phyloP scores from a whole-genome alignment of 2,888 invertebrate genomes.

The Laothoe populi region DNA sequence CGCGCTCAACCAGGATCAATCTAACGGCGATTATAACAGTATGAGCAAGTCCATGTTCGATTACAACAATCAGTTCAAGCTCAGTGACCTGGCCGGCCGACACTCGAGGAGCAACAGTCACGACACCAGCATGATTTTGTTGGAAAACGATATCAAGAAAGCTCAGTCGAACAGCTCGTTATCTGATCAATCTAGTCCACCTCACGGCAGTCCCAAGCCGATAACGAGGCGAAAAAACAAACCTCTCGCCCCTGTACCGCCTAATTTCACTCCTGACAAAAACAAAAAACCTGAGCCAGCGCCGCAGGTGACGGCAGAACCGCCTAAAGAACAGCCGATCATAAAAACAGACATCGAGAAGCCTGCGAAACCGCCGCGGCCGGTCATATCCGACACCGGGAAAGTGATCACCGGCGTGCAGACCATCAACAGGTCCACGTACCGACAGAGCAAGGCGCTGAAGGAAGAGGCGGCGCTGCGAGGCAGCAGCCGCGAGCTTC shows the following conservation, averaged over 20 bases:
- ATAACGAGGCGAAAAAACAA: slow-evolving; percentile 90
- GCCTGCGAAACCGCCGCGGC: slow-evolving; percentile 88
- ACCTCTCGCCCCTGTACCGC: slow-evolving; percentile 89
- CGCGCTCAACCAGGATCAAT: slow-evolving; percentile 66
- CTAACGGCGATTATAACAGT: slow-evolving; percentile 72
- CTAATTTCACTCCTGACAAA: slow-evolving; percentile 83
- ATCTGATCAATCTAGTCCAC: slow-evolving; percentile 88
- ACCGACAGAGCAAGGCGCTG: slow-evolving; percentile 79
- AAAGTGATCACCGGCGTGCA: slow-evolving; percentile 82
- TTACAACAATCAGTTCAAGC: slow-evolving; percentile 54
- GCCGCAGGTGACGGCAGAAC: slow-evolving; percentile 37
- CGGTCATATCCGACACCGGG: slow-evolving; percentile 78
- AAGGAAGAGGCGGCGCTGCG: slow-evolving; percentile 72
- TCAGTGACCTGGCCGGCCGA: slow-evolving; percentile 57
- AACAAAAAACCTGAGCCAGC: slow-evolving; percentile 59
- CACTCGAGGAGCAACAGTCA: slow-evolving; percentile 86
- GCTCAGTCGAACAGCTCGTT: slow-evolving; percentile 88
- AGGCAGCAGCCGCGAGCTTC: slow-evolving; percentile 73
- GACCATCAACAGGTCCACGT: slow-evolving; percentile 86
- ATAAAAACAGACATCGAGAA: slow-evolving; percentile 70
- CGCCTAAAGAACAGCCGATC: slow-evolving; percentile 48
- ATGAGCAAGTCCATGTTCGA: slow-evolving; percentile 78
- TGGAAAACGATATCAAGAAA: slow-evolving; percentile 81
- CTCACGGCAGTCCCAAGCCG: slow-evolving; percentile 90
- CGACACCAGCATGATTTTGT: slow-evolving; percentile 82